Conservation (phyloP, 2,113 vertebrate genomes). For the Caloenas nicobarica region DNA sequence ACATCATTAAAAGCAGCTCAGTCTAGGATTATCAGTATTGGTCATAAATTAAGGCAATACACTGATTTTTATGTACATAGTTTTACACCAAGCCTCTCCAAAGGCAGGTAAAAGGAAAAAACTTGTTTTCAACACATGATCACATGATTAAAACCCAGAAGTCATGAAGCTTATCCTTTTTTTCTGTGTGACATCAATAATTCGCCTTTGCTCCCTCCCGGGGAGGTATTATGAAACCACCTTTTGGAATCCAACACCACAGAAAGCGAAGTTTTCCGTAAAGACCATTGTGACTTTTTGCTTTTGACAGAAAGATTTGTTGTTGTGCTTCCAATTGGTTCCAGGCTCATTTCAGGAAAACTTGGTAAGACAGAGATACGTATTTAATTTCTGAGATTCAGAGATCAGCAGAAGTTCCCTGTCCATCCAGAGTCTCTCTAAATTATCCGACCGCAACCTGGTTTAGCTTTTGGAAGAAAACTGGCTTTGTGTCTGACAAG, state of each 20-base stretch:
- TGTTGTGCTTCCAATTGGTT: not conserved
- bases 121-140: not conserved
- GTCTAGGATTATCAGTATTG: not conserved
- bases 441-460: not conserved
- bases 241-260: not conserved
- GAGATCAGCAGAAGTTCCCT: not conserved
- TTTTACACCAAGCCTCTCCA: not conserved
- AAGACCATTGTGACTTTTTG: not conserved
- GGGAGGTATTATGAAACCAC: not conserved
- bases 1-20: not conserved
- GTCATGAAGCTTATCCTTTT: not conserved
- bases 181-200: not conserved
- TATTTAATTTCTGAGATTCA: not conserved
- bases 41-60: not conserved
- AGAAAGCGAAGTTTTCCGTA: not conserved
- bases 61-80: not conserved
- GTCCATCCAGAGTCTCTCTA: not conserved
- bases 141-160: not conserved
- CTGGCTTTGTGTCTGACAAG: rapidly evolving
- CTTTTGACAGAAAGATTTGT: not conserved
- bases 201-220: not conserved
- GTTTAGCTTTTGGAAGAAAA: not conserved
- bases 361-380: not conserved
- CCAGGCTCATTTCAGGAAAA: not conserved
- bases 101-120: not conserved